Evolutionary conservation across 2,888 invertebrate genomes (phyloP), one percentile per base, ranked within the genome.

Genomic region (Orchesellides sinensis): DNA sequence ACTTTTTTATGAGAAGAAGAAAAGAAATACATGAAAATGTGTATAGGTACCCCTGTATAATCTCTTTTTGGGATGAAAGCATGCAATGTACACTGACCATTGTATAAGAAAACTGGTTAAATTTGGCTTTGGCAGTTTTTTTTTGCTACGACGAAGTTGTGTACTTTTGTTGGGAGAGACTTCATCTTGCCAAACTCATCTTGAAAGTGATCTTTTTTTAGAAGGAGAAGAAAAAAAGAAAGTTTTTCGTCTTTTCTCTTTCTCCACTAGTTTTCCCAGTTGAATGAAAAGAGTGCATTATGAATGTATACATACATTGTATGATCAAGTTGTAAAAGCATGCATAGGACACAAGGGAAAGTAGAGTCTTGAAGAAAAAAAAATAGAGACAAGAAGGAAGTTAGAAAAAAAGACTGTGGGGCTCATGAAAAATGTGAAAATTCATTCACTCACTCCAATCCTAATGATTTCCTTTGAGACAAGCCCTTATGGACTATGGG

Each of bases 401-500:
- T 27, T n/a, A 56, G 45, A 49, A 49, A 49, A 63, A 61, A 74
- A 59, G 69, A n/a, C 2, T 40, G 40, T 40, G 70, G 72, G 81
- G 84, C 85, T 87, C 85, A 87, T 87, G 87, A 87, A 87, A 87
- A 87, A 87, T 87, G 87, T 85, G 87, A 84, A 87, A 84, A 84
- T 87, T 87, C 87, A 87, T 87, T 87, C 87, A 87, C 84, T 87
- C 83, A 82, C 78, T 85, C 84, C 87, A 87, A 87, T 87, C 84
- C 84, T 87, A 87, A 87, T 87, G 87, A 87, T 87, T 87, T 87
- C 87, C 87, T 87, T 81, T 74, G 87, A 87, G 87, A 87, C 85
- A 85, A 83, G 84, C 56, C 56, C 56, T 14, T 25, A 56, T 1
- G 25, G 10, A 23, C 14, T 49, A 14, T 56, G 23, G 17, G 17